phyloP scores from a whole-genome alignment of 2,888 invertebrate genomes.

The Spilosoma lubricipeda region DNA sequence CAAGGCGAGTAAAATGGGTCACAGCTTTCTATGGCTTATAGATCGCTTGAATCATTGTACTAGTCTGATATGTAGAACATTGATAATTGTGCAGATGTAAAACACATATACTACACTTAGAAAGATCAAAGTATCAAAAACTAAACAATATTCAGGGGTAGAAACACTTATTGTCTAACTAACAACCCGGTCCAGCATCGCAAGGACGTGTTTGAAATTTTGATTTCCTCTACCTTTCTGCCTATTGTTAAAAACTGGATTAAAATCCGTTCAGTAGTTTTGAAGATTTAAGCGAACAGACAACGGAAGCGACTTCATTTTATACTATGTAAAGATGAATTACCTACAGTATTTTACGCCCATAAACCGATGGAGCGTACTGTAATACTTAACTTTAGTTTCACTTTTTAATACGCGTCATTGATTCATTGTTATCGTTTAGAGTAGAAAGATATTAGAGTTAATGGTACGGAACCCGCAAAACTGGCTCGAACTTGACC shows the following conservation, averaged over 20 bases:
- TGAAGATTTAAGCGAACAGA: too few species aligned
- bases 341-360: not conserved
- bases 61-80: slow-evolving; percentile 15
- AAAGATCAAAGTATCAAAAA: not conserved
- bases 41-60: slow-evolving; percentile 4
- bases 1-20: slow-evolving; percentile 20
- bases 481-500: slow-evolving; percentile 9
- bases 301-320: too few species aligned
- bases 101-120: not conserved
- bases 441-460: slow-evolving; percentile 7
- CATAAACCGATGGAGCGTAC: not conserved
- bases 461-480: slow-evolving; percentile 8
- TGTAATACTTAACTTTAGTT: not conserved
- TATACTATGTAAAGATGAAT: too few species aligned
- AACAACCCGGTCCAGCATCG: too few species aligned
- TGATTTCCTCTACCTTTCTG: too few species aligned
- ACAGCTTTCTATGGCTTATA: slow-evolving; percentile 13
- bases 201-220: too few species aligned
- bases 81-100: not conserved
- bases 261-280: too few species aligned
- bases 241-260: too few species aligned
- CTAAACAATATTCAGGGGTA: too few species aligned
- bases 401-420: slow-evolving; percentile 13
- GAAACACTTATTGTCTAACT: not conserved
- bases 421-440: slow-evolving; percentile 11